Percentiles rank a stretch among this genome's conserved stretches.
Conservation (phyloP, 2,888 invertebrate species). For the Tuta absoluta region DNA sequence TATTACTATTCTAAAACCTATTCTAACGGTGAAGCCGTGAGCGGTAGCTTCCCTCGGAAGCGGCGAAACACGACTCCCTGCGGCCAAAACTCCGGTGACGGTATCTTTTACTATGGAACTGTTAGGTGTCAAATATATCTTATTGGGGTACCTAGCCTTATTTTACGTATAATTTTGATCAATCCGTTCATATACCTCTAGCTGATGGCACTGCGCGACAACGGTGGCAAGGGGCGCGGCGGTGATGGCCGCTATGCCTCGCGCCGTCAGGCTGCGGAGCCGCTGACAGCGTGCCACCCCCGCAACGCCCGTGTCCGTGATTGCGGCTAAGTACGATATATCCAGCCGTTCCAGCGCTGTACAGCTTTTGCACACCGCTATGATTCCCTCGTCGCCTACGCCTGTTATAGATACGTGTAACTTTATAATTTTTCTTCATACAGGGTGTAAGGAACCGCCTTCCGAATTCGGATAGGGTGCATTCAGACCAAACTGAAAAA, state of each 20-base stretch:
- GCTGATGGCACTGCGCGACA: constrained; percentile 49
- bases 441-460: too few species aligned
- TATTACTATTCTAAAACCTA: too few species aligned
- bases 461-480: too few species aligned
- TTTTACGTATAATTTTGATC: too few species aligned
- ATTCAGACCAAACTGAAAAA: too few species aligned
- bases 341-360: constrained; percentile 51
- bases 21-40: too few species aligned
- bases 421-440: neutral
- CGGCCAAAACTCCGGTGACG: too few species aligned
- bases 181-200: constrained; percentile 43
- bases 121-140: too few species aligned
- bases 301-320: constrained; percentile 52
- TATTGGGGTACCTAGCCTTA: too few species aligned
- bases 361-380: constrained; percentile 54
- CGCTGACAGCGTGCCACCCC: constrained; percentile 43
- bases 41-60: too few species aligned
- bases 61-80: too few species aligned
- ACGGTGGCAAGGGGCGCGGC: constrained; percentile 50
- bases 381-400: constrained; percentile 62
- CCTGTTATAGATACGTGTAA: constrained; percentile 44
- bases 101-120: too few species aligned
- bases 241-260: constrained; percentile 55
- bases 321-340: constrained; percentile 63
- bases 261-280: constrained; percentile 45